These are phyloP conservation scores for Chionomys nivalis DNA, from an alignment of 2,113 vertebrate species.

Conservation along the genomic window DNA sequence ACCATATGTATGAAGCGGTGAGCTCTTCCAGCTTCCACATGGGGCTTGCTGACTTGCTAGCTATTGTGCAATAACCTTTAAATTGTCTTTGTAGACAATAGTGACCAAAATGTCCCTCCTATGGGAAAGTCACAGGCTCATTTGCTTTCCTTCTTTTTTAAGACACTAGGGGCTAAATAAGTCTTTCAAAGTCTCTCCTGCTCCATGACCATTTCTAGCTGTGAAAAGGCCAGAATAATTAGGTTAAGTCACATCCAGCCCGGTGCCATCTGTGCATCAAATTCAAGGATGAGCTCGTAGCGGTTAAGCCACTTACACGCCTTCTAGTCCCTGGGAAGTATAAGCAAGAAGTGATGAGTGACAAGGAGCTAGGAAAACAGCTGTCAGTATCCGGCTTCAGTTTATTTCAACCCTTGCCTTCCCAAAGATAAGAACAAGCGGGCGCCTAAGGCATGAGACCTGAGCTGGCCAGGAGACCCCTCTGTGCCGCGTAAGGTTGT, in stretches of 20 bases:
- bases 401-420: constrained; percentile 38
- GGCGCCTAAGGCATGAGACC: not conserved
- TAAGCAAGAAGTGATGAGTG: constrained; percentile 21
- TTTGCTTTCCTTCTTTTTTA: not conserved
- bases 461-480: not conserved
- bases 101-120: constrained; percentile 7
- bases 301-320: constrained; percentile 69
- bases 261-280: constrained; percentile 59
- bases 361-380: not conserved
- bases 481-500: not conserved
- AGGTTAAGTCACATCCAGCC: constrained; percentile 67
- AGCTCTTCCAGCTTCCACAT: not conserved
- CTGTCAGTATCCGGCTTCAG: constrained; percentile 19
- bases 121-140: not conserved
- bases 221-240: constrained; percentile 56
- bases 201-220: constrained; percentile 38
- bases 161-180: not conserved
- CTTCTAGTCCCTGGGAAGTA: constrained; percentile 5
- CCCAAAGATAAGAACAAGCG: constrained; percentile 31
- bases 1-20: not conserved
- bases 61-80: not conserved
- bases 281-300: not conserved
- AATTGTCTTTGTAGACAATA: not conserved
- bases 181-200: constrained; percentile 37
- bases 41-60: not conserved